Base-by-base conservation (phyloP, 2,888 invertebrate species). In the Microctonus aethiopoides region DNA sequence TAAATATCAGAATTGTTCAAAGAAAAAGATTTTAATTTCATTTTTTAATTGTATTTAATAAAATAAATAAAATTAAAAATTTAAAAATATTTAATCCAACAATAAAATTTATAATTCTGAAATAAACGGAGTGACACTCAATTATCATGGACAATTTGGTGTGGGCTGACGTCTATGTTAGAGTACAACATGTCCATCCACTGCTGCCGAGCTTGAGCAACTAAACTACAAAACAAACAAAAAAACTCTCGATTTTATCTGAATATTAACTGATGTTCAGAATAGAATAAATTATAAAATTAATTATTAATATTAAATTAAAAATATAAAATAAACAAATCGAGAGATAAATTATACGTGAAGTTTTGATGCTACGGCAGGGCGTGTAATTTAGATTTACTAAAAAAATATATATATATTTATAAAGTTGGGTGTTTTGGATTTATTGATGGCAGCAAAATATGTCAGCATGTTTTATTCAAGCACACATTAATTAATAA, bases 91-190 rank as follows among this genome's bases (percentile, higher is more conserved):
- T 11, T 54, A 2, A 24, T 22, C 3, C n/a, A 51, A 51, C 16
- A 11, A 34, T 54, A n/a, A 39, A 24, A 26, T 24, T 24, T 52
- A 34, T 54, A 29, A 66, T 66, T 66, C 56, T 66, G 59, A 24
- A 66, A 29, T 26, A 70, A 61, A 20, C 56, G 54, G 65, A 73
- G 72, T 77, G 75, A 77, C 78, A 74, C 80, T 80, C 79, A 80
- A 77, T 80, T 75, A 78, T 79, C 79, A 85, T 85, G 83, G 82
- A 85, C 82, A 84, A 83, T 85, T 84, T 85, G 85, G 83, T 86
- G 85, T 86, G 85, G 85, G 86, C 86, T 85, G 85, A 86, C 85
- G 81, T 85, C 81, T 84, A 83, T 86, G 86, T 86, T 86, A 86
- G 86, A 85, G 76, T 82, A 83, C 82, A 84, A 84, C 83, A 83